Base-by-base conservation (phyloP, 2,797 vertebrate species). In the Lagocephalus sceleratus region DNA sequence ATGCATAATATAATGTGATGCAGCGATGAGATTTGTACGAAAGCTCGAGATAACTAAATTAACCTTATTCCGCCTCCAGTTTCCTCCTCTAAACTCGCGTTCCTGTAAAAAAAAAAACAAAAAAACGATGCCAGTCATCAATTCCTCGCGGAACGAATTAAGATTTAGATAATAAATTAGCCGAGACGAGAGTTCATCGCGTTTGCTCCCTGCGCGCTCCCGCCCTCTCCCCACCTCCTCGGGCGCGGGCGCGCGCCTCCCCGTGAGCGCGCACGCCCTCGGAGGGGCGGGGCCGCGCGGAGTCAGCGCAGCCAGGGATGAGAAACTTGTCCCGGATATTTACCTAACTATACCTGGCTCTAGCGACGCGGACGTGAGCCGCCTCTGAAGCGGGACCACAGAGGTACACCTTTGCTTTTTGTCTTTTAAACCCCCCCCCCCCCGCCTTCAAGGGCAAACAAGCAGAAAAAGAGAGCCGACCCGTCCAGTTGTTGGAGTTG, bases 281-380 rank as follows among this genome's bases (percentile, higher is more conserved):
- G 43, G 25, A 85, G 85, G 85, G 88, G 88, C 88, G 87, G 83
- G 83, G 75, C 79, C 61, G 69, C 58, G 69, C 59, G 63, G 58
- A 73, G 63, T 65, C 71, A 73, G 74, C 65, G 57, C 82, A 65
- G 72, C 42, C 67, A 68, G 73, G 72, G 80, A 84, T 84, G 82
- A 73, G 71, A 83, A 79, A 82, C 75, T 85, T 76, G 69, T 87
- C 83, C 86, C 86, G 87, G 88, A 88, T 88, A 84, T 88, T 88
- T 88, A 88, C 87, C 87, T 82, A 67, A 70, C 74, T 76, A 5
- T 79, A 86, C 87, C 85, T 87, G 86, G 66, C 51, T 66, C 51
- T 3, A 38, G 60, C 47, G 72, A 73, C 79, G 62, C 68, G 47
- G 60, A 50, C 51, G 68, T 72, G 68, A 57, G 1, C 56, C 46